phyloP scores from a whole-genome alignment of 2,797 vertebrate genomes.

The Phrynocephalus guinanensis region DNA sequence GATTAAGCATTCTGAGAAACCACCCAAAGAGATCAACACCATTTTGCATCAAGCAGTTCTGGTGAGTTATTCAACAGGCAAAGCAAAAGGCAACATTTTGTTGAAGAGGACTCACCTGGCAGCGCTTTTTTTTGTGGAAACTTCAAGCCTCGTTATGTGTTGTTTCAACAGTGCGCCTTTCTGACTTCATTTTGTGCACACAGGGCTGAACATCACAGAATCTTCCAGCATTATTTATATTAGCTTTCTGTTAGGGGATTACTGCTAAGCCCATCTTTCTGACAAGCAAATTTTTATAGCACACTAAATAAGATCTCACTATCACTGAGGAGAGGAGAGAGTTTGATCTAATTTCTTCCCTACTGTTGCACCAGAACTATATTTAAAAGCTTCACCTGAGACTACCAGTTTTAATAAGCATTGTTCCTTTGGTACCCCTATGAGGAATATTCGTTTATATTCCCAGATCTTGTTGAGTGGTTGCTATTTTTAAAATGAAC shows the following conservation, averaged over 20 bases:
- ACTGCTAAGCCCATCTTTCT: conserved; percentile 54
- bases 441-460: conserved; percentile 46
- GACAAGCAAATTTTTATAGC: conserved; percentile 52
- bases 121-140: conserved; percentile 12
- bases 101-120: background rate
- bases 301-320: conserved; percentile 49
- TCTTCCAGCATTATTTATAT: conserved; percentile 35
- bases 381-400: conserved; percentile 65
- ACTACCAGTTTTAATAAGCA: conserved; percentile 34
- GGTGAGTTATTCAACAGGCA: background rate
- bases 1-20: background rate
- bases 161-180: conserved; percentile 20
- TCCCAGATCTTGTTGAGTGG: conserved; percentile 41
- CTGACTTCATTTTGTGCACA: conserved; percentile 34
- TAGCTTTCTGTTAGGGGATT: conserved; percentile 51
- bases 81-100: background rate
- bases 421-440: conserved; percentile 40
- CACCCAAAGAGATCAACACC: background rate
- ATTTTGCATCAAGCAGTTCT: background rate
- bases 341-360: conserved; percentile 65
- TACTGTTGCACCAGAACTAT: conserved; percentile 63
- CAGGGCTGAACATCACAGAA: conserved; percentile 43
- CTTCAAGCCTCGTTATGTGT: background rate
- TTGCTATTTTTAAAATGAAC: conserved; percentile 54
- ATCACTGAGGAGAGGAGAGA: conserved; percentile 40